Percentiles rank a stretch among this genome's conserved stretches.
These are phyloP conservation scores for Armadillidium nasatum DNA, from an alignment of 1,140 invertebrate genomes.

Conservation along the genomic window DNA sequence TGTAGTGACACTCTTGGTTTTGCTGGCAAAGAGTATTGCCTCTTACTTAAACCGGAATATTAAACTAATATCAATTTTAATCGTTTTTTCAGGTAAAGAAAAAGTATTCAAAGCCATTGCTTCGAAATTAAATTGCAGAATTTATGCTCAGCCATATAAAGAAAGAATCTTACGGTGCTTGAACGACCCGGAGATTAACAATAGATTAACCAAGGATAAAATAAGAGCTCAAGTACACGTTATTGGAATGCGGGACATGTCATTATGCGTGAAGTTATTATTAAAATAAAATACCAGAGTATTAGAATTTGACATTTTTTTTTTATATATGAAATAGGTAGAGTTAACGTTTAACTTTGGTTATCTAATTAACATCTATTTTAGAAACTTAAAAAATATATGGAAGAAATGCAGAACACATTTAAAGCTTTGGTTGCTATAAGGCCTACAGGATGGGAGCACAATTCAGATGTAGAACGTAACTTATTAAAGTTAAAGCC, in stretches of 20 bases:
- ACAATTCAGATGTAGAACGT: constrained; percentile 47
- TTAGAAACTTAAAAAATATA: constrained; percentile 32
- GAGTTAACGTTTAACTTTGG: too few species aligned
- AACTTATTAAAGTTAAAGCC: constrained; percentile 51
- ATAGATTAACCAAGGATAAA: constrained; percentile 48
- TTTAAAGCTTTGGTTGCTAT: constrained; percentile 57
- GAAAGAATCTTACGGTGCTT: constrained; percentile 52
- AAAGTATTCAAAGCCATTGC: constrained; percentile 66
- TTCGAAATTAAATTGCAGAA: constrained; percentile 56
- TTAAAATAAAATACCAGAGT: neutral
- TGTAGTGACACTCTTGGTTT: too few species aligned
- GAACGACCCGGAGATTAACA: constrained; percentile 49
- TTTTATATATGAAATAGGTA: too few species aligned
- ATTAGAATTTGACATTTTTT: too few species aligned
- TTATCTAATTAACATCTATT: neutral
- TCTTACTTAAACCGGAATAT: too few species aligned
- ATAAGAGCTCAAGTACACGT: constrained; percentile 58
- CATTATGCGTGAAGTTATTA: constrained; percentile 53
- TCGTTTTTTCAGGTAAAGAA: constrained; percentile 59
- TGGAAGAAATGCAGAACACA: constrained; percentile 22
- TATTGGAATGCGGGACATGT: constrained; percentile 59
- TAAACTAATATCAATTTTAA: neutral
- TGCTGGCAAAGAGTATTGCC: too few species aligned
- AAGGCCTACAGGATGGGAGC: constrained; percentile 65
- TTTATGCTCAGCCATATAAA: constrained; percentile 58